phyloP scores from a whole-genome alignment of 2,113 vertebrate species.

The Megaceryle torquata region DNA sequence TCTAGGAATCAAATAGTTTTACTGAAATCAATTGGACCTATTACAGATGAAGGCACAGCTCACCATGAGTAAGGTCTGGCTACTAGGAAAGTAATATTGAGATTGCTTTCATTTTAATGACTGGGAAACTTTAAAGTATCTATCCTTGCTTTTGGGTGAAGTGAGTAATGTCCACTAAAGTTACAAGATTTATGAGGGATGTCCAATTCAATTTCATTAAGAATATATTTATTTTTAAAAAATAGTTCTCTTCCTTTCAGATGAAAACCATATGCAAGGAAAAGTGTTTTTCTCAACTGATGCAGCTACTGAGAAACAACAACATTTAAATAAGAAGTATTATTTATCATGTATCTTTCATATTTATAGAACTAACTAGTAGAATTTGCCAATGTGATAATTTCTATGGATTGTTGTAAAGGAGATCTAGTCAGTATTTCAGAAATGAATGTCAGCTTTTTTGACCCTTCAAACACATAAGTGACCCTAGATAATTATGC shows the following conservation, averaged over 20 bases:
- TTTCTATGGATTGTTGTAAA: neutral
- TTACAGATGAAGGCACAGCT: constrained; percentile 4
- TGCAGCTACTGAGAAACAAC: constrained; percentile 48
- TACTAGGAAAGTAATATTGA: constrained; percentile 27
- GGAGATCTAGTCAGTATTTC: neutral
- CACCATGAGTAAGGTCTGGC: neutral
- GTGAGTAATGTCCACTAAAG: constrained; percentile 68
- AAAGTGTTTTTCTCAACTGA: constrained; percentile 42
- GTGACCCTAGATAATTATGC: neutral
- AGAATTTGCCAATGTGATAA: neutral
- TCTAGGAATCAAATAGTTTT: neutral
- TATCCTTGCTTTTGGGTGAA: constrained; percentile 61
- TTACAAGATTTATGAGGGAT: constrained; percentile 72
- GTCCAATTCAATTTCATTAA: constrained; percentile 73
- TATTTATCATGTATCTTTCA: neutral
- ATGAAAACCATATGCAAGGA: constrained; percentile 71
- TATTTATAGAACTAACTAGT: neutral
- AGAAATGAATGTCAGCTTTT: neutral
- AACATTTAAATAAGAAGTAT: neutral
- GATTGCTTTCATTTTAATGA: constrained; percentile 61
- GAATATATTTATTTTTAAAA: constrained; percentile 57
- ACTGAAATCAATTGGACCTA: constrained; percentile 13
- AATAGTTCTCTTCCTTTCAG: constrained; percentile 62
- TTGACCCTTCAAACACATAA: neutral
- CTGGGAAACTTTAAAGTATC: constrained; percentile 25